Percentiles rank a stretch among this genome's conserved stretches.
phyloP scores from a whole-genome alignment of 2,888 invertebrate species.

The Drosophila flavopinicola region DNA sequence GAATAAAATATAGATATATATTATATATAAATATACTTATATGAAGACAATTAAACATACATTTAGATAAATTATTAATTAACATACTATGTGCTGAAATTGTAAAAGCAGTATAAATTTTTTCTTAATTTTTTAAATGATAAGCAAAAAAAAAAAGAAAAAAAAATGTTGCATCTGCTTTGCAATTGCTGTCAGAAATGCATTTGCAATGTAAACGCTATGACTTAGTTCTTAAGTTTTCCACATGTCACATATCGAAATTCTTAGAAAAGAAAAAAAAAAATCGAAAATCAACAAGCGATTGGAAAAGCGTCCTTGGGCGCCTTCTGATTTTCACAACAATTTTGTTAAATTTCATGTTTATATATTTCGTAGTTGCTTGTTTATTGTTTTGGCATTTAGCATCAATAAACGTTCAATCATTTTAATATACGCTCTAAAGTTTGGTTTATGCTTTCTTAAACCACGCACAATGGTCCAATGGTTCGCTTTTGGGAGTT shows the following conservation, averaged over 20 bases:
- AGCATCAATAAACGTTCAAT: conserved; percentile 39
- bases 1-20: conserved; percentile 11
- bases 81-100: conserved; percentile 52
- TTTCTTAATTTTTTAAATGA: conserved; percentile 5
- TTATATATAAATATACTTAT: conserved; percentile 13
- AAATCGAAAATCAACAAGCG: conserved; percentile 33
- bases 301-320: conserved; percentile 18
- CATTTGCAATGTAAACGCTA: conserved; percentile 60
- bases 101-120: conserved; percentile 30
- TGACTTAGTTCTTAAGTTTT: conserved; percentile 73
- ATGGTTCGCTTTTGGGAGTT: conserved; percentile 49
- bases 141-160: conserved; percentile 3
- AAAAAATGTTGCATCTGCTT: conserved; percentile 29
- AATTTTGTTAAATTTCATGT: conserved; percentile 7
- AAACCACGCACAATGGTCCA: conserved; percentile 45
- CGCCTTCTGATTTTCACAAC: conserved; percentile 20
- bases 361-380: conserved; percentile 12
- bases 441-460: conserved; percentile 21
- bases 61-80: conserved; percentile 42
- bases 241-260: conserved; percentile 26
- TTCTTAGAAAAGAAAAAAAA: conserved; percentile 3
- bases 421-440: conserved; percentile 34
- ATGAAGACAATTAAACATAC: conserved; percentile 10
- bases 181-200: conserved; percentile 14
- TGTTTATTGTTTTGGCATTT: conserved; percentile 41